phyloP scores from a whole-genome alignment of 2,113 vertebrate species.

The Otolemur garnettii region DNA sequence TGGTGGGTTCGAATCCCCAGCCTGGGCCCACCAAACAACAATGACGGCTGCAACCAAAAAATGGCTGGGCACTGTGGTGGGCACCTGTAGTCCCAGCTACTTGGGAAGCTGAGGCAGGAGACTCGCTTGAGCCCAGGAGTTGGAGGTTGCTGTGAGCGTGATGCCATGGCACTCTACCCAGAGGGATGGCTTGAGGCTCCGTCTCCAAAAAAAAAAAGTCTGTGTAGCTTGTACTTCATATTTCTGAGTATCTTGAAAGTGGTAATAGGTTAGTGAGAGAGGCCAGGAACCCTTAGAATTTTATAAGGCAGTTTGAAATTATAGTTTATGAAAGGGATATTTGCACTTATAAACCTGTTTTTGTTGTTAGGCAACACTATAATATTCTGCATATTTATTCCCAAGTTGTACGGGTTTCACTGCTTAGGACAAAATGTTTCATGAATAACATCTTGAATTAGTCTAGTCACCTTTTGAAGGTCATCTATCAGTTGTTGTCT shows the following conservation, averaged over 20 bases:
- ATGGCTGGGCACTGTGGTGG: too few relatives aligned
- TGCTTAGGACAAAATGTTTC: background rate
- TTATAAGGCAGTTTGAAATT: background rate
- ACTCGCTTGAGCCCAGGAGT: too few relatives aligned
- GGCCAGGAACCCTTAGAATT: background rate
- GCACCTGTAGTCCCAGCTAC: too few relatives aligned
- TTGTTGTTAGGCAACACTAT: conserved; percentile 3
- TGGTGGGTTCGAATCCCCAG: too few relatives aligned
- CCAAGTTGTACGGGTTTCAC: background rate
- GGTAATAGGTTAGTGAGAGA: background rate
- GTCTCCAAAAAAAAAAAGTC: too few relatives aligned
- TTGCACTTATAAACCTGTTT: background rate
- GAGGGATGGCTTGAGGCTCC: too few relatives aligned
- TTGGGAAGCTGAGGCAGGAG: too few relatives aligned
- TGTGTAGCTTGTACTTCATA: background rate
- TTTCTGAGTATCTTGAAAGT: background rate
- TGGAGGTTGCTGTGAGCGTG: too few relatives aligned
- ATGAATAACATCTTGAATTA: background rate
- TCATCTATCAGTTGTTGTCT: background rate
- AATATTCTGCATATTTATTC: background rate
- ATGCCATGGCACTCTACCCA: too few relatives aligned
- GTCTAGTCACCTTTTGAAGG: background rate
- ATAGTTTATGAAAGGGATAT: background rate
- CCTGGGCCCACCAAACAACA: too few relatives aligned
- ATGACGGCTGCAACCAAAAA: too few relatives aligned